Conservation (phyloP, 2,113 vertebrate species). For the Chaetodon auriga region DNA sequence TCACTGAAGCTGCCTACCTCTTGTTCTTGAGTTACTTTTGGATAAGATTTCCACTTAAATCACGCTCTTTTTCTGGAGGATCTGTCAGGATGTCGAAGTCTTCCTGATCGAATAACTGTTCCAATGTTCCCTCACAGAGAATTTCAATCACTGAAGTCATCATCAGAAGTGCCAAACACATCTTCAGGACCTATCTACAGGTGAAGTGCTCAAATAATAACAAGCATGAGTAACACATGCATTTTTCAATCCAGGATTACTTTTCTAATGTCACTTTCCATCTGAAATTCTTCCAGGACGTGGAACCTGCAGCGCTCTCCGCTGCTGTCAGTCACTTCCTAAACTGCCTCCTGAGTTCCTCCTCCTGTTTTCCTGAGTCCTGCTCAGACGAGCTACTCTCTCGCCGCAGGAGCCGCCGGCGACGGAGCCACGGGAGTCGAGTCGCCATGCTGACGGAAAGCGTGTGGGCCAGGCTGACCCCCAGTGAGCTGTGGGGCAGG, state of each 20-base stretch:
- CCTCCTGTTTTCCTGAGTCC: slow-evolving; percentile 89
- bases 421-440: slow-evolving; percentile 83
- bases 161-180: slow-evolving; percentile 94
- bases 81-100: background rate
- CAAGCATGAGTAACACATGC: background rate
- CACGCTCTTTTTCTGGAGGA: background rate
- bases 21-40: background rate
- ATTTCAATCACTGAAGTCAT: slow-evolving; percentile 92
- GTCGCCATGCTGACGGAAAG: slow-evolving; percentile 80
- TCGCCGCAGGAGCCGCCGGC: slow-evolving; percentile 91
- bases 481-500: slow-evolving; percentile 91
- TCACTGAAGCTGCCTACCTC: background rate
- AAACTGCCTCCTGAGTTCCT: slow-evolving; percentile 95
- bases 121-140: slow-evolving; percentile 84
- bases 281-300: slow-evolving; percentile 83
- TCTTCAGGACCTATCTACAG: slow-evolving; percentile 95
- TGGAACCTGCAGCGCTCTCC: slow-evolving; percentile 93
- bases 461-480: slow-evolving; percentile 91
- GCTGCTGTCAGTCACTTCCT: slow-evolving; percentile 97
- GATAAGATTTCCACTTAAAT: background rate
- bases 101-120: background rate
- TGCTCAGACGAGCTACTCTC: slow-evolving; percentile 90
- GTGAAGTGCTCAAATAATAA: slow-evolving; percentile 73
- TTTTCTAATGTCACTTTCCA: background rate
- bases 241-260: background rate